Conservation (phyloP, 2,797 vertebrate genomes). For the Aulostomus chinensis region DNA sequence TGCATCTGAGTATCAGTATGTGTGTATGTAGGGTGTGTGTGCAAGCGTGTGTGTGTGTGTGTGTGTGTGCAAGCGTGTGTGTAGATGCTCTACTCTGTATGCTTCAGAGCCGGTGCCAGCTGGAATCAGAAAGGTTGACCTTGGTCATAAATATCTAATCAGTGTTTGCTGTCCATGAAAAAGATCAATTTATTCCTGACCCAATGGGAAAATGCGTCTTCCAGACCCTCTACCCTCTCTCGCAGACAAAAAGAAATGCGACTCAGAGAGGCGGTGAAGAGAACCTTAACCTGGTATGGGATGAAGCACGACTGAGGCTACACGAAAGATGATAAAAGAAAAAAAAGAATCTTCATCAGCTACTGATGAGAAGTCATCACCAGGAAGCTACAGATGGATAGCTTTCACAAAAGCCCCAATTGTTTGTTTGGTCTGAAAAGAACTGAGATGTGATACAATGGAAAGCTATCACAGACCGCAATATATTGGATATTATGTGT, state of each 20-base stretch:
- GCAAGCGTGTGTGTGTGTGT: slow-evolving; percentile 6
- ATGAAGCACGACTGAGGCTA: slow-evolving; percentile 62
- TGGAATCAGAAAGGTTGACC: slow-evolving; percentile 79
- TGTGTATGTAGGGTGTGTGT: slow-evolving; percentile 11
- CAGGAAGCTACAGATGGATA: slow-evolving; percentile 75
- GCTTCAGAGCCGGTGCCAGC: slow-evolving; percentile 73
- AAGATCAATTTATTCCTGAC: slow-evolving; percentile 82
- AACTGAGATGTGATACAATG: slow-evolving; percentile 64
- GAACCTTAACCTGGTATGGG: slow-evolving; percentile 64
- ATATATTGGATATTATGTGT: slow-evolving; percentile 74
- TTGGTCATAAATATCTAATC: slow-evolving; percentile 82
- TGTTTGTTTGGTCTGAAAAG: slow-evolving; percentile 73
- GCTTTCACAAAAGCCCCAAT: slow-evolving; percentile 64
- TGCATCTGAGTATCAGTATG: too few species aligned
- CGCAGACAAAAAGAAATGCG: slow-evolving; percentile 72
- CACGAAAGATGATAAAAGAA: slow-evolving; percentile 23
- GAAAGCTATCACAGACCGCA: slow-evolving; percentile 67
- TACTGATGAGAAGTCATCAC: slow-evolving; percentile 76
- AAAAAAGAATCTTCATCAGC: slow-evolving; percentile 67
- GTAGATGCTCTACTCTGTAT: slow-evolving; percentile 70
- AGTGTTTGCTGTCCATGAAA: slow-evolving; percentile 81
- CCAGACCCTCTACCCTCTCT: slow-evolving; percentile 54
- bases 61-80: slow-evolving; percentile 30
- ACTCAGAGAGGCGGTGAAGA: slow-evolving; percentile 43
- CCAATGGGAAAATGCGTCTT: slow-evolving; percentile 75